phyloP scores from a whole-genome alignment of 2,797 vertebrate genomes.

The Benthosema pterotum region DNA sequence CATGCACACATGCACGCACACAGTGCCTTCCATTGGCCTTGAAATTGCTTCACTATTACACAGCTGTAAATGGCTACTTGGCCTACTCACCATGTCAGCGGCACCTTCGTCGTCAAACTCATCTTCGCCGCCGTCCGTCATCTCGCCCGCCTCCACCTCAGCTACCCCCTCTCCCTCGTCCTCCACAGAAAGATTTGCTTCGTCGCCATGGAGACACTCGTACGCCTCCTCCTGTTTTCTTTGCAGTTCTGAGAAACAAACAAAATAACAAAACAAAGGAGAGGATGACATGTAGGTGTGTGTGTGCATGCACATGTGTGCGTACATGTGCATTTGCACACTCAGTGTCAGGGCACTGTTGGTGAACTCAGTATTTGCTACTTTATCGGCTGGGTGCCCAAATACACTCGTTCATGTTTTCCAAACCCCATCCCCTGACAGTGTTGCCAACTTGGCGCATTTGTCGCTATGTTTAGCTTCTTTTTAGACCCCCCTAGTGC shows the following conservation, averaged over 20 bases:
- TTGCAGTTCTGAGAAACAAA: conserved; percentile 80
- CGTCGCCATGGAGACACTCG: conserved; percentile 88
- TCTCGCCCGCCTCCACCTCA: conserved; percentile 90
- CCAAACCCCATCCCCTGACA: conserved; percentile 12
- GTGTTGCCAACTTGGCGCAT: no score
- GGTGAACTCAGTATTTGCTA: conserved; percentile 6
- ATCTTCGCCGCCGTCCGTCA: conserved; percentile 91
- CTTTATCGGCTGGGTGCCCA: conserved; percentile 1
- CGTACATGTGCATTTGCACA: not conserved
- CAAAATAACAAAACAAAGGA: conserved; percentile 4
- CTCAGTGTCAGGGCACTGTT: conserved; percentile 15
- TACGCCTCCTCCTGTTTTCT: conserved; percentile 90
- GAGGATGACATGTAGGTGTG: not conserved
- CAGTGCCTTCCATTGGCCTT: not conserved
- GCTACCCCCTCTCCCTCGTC: conserved; percentile 85
- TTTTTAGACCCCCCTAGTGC: no score
- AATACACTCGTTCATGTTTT: conserved; percentile 22
- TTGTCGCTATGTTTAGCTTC: no score
- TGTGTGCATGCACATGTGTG: no score
- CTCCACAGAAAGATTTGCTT: conserved; percentile 84
- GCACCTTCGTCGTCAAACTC: conserved; percentile 93
- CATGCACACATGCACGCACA: conserved; percentile 2
- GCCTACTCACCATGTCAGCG: conserved; percentile 86
- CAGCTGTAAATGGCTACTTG: conserved; percentile 17
- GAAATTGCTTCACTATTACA: not conserved